Percentiles rank a stretch among this genome's conserved stretches.
phyloP scores from a whole-genome alignment of 2,797 vertebrate genomes.

The Okamejei kenojei region DNA sequence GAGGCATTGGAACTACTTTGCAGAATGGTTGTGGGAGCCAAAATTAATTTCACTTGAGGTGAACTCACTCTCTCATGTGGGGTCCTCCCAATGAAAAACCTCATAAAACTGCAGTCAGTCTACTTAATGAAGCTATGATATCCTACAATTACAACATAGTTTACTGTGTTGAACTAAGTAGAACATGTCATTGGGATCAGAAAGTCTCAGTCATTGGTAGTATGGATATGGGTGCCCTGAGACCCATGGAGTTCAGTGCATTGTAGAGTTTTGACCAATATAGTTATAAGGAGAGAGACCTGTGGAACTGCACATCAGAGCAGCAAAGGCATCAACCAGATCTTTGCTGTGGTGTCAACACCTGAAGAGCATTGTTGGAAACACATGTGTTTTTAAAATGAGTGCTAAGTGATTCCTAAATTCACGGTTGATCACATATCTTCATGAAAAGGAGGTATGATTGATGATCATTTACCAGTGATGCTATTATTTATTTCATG shows the following conservation, averaged over 20 bases:
- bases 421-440: not conserved
- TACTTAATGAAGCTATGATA: not conserved
- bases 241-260: not conserved
- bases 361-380: not conserved
- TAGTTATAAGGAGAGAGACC: not conserved
- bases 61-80: not conserved
- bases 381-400: not conserved
- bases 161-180: not conserved
- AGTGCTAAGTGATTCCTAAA: not conserved
- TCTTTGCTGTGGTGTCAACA: not conserved
- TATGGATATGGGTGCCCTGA: not conserved
- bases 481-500: not conserved
- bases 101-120: not conserved
- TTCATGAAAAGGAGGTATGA: not conserved
- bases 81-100: not conserved
- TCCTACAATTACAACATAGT: not conserved
- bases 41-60: not conserved
- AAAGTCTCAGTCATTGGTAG: not conserved
- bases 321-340: not conserved
- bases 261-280: not conserved
- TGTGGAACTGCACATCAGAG: not conserved
- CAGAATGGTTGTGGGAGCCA: not conserved
- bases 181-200: not conserved
- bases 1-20: not conserved
- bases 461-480: not conserved